Evolutionary conservation across 2,888 invertebrate genomes (phyloP).

Genomic region (Stramonita haemastoma): DNA sequence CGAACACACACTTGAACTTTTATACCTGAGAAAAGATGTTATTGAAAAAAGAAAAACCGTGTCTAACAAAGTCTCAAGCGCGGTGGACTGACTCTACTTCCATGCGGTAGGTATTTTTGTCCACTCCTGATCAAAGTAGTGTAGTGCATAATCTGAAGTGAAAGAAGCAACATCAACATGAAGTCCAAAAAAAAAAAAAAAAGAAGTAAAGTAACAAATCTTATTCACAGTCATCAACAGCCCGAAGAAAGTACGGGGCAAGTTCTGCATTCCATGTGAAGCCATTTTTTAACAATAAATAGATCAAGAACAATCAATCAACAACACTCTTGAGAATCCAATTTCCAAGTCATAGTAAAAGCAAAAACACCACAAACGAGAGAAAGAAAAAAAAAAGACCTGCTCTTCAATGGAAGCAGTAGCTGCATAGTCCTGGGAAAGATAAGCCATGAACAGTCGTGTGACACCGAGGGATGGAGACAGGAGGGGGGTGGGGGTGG

Average conservation of each 20-base stretch:
- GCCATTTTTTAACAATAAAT: not conserved
- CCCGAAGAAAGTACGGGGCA: too few species aligned
- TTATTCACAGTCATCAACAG: too few species aligned
- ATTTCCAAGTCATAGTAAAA: not conserved
- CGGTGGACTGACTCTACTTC: too few species aligned
- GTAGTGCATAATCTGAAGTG: slow-evolving; percentile 13
- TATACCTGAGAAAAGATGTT: slow-evolving; percentile 9
- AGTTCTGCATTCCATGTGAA: too few species aligned
- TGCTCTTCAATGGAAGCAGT: slow-evolving; percentile 3
- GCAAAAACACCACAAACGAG: not conserved
- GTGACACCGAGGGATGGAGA: not conserved
- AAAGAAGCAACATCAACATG: too few species aligned
- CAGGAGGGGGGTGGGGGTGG: not conserved
- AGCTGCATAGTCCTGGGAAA: slow-evolving; percentile 32
- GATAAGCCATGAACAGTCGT: not conserved
- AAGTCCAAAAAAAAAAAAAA: too few species aligned
- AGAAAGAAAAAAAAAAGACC: not conserved
- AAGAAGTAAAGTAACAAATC: too few species aligned
- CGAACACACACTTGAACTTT: not conserved
- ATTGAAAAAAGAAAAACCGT: not conserved
- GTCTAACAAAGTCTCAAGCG: not conserved
- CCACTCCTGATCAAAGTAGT: not conserved
- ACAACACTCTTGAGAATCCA: not conserved
- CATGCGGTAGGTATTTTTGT: too few species aligned
- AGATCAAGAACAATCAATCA: not conserved